Evolutionary conservation across 2,797 vertebrate species (phyloP).

Genomic region (Malurus leucopterus): DNA sequence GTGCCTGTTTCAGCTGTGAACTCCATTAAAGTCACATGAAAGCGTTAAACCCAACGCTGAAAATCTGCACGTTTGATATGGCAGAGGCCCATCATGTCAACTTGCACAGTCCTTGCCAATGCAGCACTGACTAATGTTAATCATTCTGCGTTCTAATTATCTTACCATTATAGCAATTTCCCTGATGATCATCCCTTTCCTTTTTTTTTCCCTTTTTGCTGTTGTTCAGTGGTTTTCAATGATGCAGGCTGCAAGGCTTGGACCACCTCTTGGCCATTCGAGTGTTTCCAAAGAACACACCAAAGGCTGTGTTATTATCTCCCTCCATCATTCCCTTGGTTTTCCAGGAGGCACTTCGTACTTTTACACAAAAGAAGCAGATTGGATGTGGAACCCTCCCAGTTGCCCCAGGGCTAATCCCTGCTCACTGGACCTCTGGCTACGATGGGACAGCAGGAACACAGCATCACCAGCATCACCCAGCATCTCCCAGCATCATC

Average conservation of each 20-base stretch:
- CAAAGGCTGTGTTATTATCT: slow-evolving; percentile 28
- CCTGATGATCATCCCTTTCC: background rate
- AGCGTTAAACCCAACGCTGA: background rate
- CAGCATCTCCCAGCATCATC: too few species aligned
- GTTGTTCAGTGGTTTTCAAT: slow-evolving; percentile 34
- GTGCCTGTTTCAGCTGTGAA: background rate
- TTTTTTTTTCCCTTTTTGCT: background rate
- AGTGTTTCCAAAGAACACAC: background rate
- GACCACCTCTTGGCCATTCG: background rate
- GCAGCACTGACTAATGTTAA: slow-evolving; percentile 33
- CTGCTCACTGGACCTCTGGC: background rate
- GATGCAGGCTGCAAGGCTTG: background rate
- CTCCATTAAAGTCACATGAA: background rate
- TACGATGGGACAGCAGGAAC: background rate
- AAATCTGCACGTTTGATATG: background rate
- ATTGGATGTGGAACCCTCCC: background rate
- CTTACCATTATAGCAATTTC: slow-evolving; percentile 57
- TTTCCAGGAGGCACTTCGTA: background rate
- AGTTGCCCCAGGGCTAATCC: background rate
- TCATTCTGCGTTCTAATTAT: slow-evolving; percentile 49
- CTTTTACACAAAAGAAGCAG: background rate
- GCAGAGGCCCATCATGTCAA: slow-evolving; percentile 33
- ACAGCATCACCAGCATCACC: too few species aligned
- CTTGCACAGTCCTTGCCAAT: slow-evolving; percentile 42
- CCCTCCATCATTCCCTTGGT: background rate